These are phyloP conservation scores for Sprattus sprattus DNA, from an alignment of 2,113 vertebrate genomes.

Conservation along the genomic window DNA sequence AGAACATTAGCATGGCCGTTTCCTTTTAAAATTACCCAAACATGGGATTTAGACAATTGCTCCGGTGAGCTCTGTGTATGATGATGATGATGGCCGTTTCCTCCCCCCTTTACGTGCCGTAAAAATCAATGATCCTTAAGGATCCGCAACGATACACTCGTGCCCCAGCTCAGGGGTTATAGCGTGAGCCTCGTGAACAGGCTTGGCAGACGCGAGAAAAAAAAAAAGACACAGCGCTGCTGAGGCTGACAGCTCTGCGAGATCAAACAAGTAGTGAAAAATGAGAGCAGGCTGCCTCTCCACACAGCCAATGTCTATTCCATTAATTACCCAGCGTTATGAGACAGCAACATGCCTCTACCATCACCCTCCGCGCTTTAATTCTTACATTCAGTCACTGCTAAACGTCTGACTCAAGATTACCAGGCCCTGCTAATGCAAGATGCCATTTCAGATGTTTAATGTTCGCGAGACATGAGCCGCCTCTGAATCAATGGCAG, in stretches of 20 bases:
- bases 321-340: conserved; percentile 41
- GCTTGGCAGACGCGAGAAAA: conserved; percentile 32
- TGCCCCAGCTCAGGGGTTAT: conserved; percentile 14
- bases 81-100: conserved; percentile 20
- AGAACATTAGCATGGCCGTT: not conserved
- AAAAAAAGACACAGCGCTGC: not conserved
- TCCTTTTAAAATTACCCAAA: conserved; percentile 26
- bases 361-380: conserved; percentile 12
- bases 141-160: conserved; percentile 40
- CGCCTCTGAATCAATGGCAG: conserved; percentile 48
- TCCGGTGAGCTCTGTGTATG: conserved; percentile 40
- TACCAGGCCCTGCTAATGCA: conserved; percentile 46
- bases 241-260: conserved; percentile 29
- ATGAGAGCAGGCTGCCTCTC: conserved; percentile 32
- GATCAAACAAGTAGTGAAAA: conserved; percentile 43
- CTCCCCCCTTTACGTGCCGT: conserved; percentile 33
- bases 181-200: conserved; percentile 42
- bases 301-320: conserved; percentile 8
- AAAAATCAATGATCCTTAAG: conserved; percentile 40
- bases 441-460: conserved; percentile 28
- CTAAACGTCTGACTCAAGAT: conserved; percentile 43
- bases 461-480: conserved; percentile 14
- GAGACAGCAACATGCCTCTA: conserved; percentile 23
- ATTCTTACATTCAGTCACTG: conserved; percentile 34
- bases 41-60: conserved; percentile 27